Evolutionary conservation across 2,113 vertebrate species (phyloP).

Genomic region (Halcyon malimbica): DNA sequence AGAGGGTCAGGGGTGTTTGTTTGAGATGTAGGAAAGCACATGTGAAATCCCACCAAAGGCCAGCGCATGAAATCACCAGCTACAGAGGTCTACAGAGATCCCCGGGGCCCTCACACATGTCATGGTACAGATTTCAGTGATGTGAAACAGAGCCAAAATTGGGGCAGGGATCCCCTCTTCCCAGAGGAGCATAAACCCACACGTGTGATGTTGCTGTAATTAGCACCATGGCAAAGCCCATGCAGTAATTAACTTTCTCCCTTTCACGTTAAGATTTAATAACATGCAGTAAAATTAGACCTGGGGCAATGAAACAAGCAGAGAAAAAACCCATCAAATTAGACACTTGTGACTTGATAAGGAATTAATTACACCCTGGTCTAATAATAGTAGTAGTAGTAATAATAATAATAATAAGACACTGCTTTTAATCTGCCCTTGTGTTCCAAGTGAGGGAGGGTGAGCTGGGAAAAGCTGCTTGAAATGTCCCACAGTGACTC

Average conservation of each 20-base stretch:
- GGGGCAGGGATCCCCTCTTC: neutral
- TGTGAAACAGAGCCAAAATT: neutral
- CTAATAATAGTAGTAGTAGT: neutral
- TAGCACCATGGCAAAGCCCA: neutral
- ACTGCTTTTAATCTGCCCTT: neutral
- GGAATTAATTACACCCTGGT: neutral
- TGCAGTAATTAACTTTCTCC: slow-evolving; percentile 55
- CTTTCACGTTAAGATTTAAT: slow-evolving; percentile 31
- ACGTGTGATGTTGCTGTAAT: neutral
- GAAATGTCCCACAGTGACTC: neutral
- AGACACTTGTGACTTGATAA: neutral
- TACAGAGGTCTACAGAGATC: neutral
- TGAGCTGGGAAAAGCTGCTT: neutral
- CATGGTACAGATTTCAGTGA: neutral
- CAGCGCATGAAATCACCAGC: accelerated
- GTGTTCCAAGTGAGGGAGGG: neutral
- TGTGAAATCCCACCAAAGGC: neutral
- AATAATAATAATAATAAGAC: neutral
- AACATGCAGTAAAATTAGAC: neutral
- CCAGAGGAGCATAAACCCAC: slow-evolving; percentile 1
- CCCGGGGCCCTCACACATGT: accelerated
- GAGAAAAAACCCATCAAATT: neutral
- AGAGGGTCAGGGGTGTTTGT: neutral
- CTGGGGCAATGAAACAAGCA: neutral
- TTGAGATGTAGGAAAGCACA: neutral